phyloP scores from a whole-genome alignment of 1,140 invertebrate species.

The Proctacanthus coquilletti region DNA sequence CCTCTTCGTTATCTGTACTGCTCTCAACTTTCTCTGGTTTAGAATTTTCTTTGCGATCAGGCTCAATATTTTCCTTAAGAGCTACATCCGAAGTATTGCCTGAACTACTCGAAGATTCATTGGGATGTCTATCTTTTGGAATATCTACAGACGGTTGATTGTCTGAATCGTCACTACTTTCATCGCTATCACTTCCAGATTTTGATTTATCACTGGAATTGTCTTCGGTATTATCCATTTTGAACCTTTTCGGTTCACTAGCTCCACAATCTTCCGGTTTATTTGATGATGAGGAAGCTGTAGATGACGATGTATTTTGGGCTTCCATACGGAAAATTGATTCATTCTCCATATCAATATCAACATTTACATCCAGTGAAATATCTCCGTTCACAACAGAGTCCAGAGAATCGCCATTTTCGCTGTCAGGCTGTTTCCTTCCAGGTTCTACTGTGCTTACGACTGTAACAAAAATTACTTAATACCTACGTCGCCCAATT shows the following conservation, averaged over 20 bases:
- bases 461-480: conserved; percentile 36
- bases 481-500: too few relatives aligned
- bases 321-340: conserved; percentile 33
- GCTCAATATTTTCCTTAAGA: background rate
- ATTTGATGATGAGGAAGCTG: conserved; percentile 8
- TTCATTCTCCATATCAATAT: conserved; percentile 51
- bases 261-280: conserved; percentile 1
- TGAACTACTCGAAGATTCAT: conserved; percentile 6
- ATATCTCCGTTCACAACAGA: conserved; percentile 41
- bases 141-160: background rate
- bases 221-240: background rate
- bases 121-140: conserved; percentile 15
- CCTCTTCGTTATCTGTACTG: background rate
- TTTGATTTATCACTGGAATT: conserved; percentile 5
- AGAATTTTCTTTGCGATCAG: conserved; percentile 1
- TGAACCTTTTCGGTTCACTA: conserved; percentile 3
- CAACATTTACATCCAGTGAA: conserved; percentile 46
- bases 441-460: conserved; percentile 89
- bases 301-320: conserved; percentile 12
- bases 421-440: conserved; percentile 38
- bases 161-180: background rate
- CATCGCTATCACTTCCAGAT: background rate
- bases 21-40: background rate
- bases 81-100: background rate
- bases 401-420: conserved; percentile 48